Percentiles rank a stretch among this genome's conserved stretches.
phyloP scores from a whole-genome alignment of 2,113 vertebrate genomes.

The Osmerus eperlanus region DNA sequence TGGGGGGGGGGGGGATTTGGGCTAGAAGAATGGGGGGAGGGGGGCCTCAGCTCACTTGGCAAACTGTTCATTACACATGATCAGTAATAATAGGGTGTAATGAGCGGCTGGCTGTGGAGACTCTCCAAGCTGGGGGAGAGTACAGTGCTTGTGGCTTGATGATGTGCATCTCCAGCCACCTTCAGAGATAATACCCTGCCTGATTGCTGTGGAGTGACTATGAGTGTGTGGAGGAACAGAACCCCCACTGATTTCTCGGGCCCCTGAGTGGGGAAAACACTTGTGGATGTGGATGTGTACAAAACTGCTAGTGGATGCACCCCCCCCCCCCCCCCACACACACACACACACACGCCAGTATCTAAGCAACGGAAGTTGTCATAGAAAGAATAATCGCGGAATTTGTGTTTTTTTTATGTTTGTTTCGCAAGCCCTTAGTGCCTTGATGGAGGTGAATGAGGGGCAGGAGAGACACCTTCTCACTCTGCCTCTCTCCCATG shows the following conservation, averaged over 20 bases:
- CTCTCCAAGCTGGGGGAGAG: slow-evolving; percentile 9
- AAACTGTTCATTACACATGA: slow-evolving; percentile 50
- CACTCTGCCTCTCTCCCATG: too few species aligned
- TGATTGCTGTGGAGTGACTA: slow-evolving; percentile 49
- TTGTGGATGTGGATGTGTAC: too few species aligned
- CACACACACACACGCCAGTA: too few species aligned
- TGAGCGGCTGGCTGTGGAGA: slow-evolving; percentile 37
- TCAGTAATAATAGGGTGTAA: slow-evolving; percentile 59
- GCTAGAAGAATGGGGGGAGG: background rate
- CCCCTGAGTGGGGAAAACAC: too few species aligned
- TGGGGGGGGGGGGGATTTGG: background rate
- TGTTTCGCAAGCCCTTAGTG: too few species aligned
- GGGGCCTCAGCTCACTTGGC: slow-evolving; percentile 36
- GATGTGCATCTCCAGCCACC: slow-evolving; percentile 45
- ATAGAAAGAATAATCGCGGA: too few species aligned
- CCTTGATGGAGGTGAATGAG: too few species aligned
- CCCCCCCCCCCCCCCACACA: too few species aligned
- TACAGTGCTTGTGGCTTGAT: slow-evolving; percentile 38
- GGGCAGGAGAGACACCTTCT: too few species aligned
- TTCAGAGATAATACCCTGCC: slow-evolving; percentile 42
- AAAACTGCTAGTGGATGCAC: too few species aligned
- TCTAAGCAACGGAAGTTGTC: too few species aligned
- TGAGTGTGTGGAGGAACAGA: slow-evolving; percentile 6
- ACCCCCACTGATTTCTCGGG: background rate
- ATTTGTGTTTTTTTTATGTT: too few species aligned